Base-by-base conservation (phyloP, 2,113 vertebrate genomes). In the Megaceryle torquata region DNA sequence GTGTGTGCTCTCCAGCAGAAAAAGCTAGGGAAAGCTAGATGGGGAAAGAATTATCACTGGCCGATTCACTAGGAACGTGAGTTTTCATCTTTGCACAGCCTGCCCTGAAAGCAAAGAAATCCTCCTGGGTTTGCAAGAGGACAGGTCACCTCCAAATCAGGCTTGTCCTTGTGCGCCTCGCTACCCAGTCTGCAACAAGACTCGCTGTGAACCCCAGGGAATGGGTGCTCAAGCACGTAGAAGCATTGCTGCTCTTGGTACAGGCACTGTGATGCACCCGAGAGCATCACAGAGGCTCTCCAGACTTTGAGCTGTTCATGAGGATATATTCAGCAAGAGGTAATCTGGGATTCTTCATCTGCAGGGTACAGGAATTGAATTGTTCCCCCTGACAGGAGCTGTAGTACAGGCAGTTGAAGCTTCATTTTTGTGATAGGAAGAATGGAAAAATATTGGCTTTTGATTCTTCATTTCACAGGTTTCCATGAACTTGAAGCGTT, bases 141-240 rank as follows among this genome's bases (percentile, higher is more conserved):
- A 85, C 16, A 89, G 56, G 64, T 90, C 82, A 92, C 51, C 90
- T 92, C 51, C 92, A 90, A 74, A 78, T 18, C 63, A 74, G 85
- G 29, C 61, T 48, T 51, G 50, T 84, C 80, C 86, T 65, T 71
- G 11, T 9, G 50, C 29, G 56, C 83, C 56, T 91, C 2, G 1
- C 43, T 46, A 51, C 13, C 35, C 64, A 31, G 53, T 31, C 69
- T 53, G 65, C 65, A 63, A 22, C 56, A 28, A 29, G 54, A 10
- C 6, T 68, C 4, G 0, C n/a, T 10, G 65, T 44, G 50, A 2
- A 18, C 33, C 26, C 18, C 29, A 2, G 31, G 65, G 39, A 68
- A 63, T 11, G n/a, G 77, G 71, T 4, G 4, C 29, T 86, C 39
- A 15, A 13, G 69, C 22, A 9, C 6, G 12, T 22, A 39, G 53